Conservation (phyloP, 2,888 invertebrate genomes). For the Ormyrus rosae region DNA sequence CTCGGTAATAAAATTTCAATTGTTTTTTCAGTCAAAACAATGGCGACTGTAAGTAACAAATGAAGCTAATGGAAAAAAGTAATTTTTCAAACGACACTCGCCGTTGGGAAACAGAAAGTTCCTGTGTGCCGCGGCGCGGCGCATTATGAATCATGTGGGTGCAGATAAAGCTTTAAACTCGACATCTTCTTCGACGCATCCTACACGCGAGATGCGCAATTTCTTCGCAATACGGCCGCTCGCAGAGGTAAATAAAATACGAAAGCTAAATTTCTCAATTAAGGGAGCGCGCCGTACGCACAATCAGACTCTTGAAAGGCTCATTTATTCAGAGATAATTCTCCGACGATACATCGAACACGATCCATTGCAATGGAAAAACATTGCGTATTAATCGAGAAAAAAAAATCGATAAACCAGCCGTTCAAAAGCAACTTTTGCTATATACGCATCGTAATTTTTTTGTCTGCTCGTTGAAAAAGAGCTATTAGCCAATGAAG, state of each 20-base stretch:
- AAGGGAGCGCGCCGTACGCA: neutral
- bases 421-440: too few relatives aligned
- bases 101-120: neutral
- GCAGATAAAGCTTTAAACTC: slow-evolving; percentile 19
- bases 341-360: neutral
- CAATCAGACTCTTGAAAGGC: slow-evolving; percentile 2
- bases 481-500: too few relatives aligned
- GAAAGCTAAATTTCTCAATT: slow-evolving; percentile 38
- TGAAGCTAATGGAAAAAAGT: neutral
- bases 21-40: neutral
- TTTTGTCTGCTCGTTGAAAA: too few relatives aligned
- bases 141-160: slow-evolving; percentile 23
- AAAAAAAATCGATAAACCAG: too few relatives aligned
- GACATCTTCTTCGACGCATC: slow-evolving; percentile 27
- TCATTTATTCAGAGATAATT: slow-evolving; percentile 8
- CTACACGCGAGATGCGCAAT: slow-evolving; percentile 34
- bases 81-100: neutral
- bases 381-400: too few relatives aligned
- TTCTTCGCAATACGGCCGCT: slow-evolving; percentile 17
- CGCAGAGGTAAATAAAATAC: slow-evolving; percentile 7
- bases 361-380: too few relatives aligned
- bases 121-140: neutral
- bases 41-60: neutral
- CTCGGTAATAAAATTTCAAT: neutral
- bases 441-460: too few relatives aligned